Evolutionary conservation across 2,888 invertebrate genomes (phyloP).

Genomic region (Scaptomyza flava): DNA sequence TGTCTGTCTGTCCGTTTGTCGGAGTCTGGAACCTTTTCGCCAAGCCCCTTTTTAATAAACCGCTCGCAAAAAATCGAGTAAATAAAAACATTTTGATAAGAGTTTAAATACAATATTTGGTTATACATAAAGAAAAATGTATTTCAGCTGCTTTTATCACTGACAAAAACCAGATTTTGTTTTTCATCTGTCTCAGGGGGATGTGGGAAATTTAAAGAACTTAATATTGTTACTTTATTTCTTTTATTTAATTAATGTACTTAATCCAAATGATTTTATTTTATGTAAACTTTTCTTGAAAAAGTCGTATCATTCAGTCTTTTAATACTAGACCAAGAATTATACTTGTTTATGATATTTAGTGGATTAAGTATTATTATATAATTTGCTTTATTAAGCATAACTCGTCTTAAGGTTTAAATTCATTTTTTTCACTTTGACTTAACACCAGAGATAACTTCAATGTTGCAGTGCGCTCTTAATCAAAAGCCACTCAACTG

Average conservation of each 20-base stretch:
- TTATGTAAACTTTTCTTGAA: background rate
- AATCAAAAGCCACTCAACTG: constrained; percentile 48
- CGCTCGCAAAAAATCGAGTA: constrained; percentile 9
- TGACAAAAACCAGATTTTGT: constrained; percentile 35
- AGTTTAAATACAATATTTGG: constrained; percentile 35
- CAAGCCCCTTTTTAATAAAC: constrained; percentile 59
- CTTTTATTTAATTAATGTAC: background rate
- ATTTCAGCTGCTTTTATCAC: constrained; percentile 28
- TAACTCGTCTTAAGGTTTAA: too few species aligned
- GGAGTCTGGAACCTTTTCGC: constrained; percentile 29
- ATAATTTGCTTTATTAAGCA: too few species aligned
- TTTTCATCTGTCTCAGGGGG: constrained; percentile 18
- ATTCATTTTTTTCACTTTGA: background rate
- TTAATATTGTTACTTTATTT: background rate
- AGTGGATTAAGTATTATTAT: too few species aligned
- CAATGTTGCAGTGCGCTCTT: constrained; percentile 8
- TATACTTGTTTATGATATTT: too few species aligned
- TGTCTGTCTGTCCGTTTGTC: constrained; percentile 10
- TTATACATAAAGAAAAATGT: constrained; percentile 20
- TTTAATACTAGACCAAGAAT: too few species aligned
- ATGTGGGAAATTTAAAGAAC: constrained; percentile 30
- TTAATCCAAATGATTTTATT: background rate
- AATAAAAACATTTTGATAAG: constrained; percentile 8
- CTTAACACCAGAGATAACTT: background rate
- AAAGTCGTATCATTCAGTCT: too few species aligned